Base-by-base conservation (phyloP, 2,888 invertebrate genomes). In the Hipparchia sbordonii region DNA sequence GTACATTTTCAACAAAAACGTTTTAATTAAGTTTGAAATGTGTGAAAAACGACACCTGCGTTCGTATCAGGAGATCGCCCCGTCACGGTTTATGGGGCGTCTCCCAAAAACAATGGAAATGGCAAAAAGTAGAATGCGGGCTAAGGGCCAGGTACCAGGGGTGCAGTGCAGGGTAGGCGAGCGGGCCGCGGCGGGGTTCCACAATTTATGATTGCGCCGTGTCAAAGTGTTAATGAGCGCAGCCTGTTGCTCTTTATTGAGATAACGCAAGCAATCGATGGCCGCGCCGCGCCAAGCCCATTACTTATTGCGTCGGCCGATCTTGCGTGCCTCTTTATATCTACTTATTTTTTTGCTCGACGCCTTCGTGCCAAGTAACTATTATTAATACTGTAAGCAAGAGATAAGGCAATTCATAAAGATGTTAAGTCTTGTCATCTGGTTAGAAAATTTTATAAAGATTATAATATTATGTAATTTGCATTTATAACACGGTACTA, bases 211-310 rank as follows among this genome's bases (percentile, higher is more conserved):
- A 93, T 92, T 89, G 85, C 89, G 85, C 87, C 89, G 89, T 90
- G 93, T 92, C 92, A 92, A 89, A 90, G 91, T 90, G 90, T 90
- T 93, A 93, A 93, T 93, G 93, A 93, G 92, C 90, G 89, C 91
- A 89, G 91, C 91, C 89, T 87, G 91, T 90, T 91, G 90, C 87
- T 90, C 92, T 93, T 93, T 93, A 93, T 93, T 92, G 92, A 93
- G 92, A 93, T 93, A 92, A 90, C 89, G 89, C 87, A 88, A 82
- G 89, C 89, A 91, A 91, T 82, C 81, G 82, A 83, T 80, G 80
- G 81, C 80, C 74, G 75, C 77, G 78, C 76, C 77, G 83, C 84
- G 85, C 87, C 87, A 86, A 81, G 83, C 81, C 86, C 89, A 90
- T 92, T 90, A 92, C 88, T 92, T 91, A 91, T 84, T 84, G 85